Conservation (phyloP, 1,140 invertebrate species). For the Zaprionus lachaisei region DNA sequence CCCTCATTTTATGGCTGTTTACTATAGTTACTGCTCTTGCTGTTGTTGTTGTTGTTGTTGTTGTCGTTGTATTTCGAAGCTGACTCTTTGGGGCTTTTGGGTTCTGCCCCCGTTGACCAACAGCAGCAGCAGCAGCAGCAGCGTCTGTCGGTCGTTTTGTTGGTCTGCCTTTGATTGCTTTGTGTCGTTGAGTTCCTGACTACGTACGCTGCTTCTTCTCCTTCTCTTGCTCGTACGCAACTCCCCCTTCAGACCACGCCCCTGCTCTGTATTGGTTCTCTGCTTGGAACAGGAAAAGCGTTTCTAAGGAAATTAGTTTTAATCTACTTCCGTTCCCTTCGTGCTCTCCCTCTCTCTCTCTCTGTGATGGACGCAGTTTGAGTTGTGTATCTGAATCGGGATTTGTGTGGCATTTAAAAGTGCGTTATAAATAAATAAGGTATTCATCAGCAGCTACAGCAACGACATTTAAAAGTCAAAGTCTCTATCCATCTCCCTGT, state of each 20-base stretch:
- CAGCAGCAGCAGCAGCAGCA: conserved; percentile 10
- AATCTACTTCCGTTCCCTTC: conserved; percentile 64
- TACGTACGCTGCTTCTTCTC: not conserved
- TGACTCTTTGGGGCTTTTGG: conserved; percentile 48
- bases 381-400: conserved; percentile 14
- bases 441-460: conserved; percentile 36
- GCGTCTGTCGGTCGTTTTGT: conserved; percentile 51
- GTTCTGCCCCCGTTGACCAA: conserved; percentile 69
- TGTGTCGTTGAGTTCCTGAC: conserved; percentile 61
- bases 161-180: conserved; percentile 69
- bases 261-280: conserved; percentile 1
- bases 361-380: conserved; percentile 18
- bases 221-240: conserved; percentile 3
- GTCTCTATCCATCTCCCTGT: not conserved
- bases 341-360: not conserved
- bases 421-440: conserved; percentile 76
- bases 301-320: conserved; percentile 80
- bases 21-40: conserved; percentile 30
- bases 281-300: conserved; percentile 34
- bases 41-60: conserved; percentile 28
- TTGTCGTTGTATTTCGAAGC: conserved; percentile 39
- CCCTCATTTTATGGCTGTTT: conserved; percentile 71
- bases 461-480: conserved; percentile 59
- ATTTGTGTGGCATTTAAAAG: conserved; percentile 55
- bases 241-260: not conserved